Base-by-base conservation (phyloP, 2,888 invertebrate species). In the Ectropis crepuscularia region DNA sequence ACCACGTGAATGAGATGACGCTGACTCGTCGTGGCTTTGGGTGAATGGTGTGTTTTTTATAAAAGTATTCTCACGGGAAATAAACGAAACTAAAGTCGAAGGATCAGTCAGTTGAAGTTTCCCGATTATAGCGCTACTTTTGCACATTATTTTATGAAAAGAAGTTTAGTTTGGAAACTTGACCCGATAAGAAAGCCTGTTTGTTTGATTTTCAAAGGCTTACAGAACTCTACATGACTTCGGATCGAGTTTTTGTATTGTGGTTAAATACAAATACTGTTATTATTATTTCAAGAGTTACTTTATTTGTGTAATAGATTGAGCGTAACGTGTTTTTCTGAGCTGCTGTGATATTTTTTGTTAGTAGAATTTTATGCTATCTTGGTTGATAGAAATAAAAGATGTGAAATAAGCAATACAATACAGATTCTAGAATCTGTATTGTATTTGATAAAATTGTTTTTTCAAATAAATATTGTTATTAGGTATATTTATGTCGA, bases 111-210 rank as follows among this genome's bases (percentile, higher is more conserved):
- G 16, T 28, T 28, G 16, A 4, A 28, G 16, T 28, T 28, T 28
- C 16, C 16, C 16, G 16, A 28, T 28, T 28, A 28, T 28, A 28
- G 16, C 16, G 16, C 16, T 4, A 28, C 1, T n/a, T n/a, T n/a
- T n/a, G n/a, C n/a, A n/a, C n/a, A n/a, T n/a, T n/a, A n/a, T n/a
- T 38, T 45, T 61, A 28, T 28, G 16, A 28, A 28, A 28, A 28
- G 1, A 28, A 28, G 16, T 28, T 4, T 28, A 73, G 80, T 78
- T 74, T 71, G 71, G 78, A 76, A 82, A 89, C 85, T 80, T 85
- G 87, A 88, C 81, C 83, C 81, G 86, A 87, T 88, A 86, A 86
- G 85, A 86, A 84, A 81, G 76, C 62, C 53, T 69, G 70, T 67
- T 68, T 70, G 62, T 70, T 62, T 69, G 65, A 70, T 51, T 69